Conservation (phyloP, 2,113 vertebrate genomes). For the Butorides virescens region DNA sequence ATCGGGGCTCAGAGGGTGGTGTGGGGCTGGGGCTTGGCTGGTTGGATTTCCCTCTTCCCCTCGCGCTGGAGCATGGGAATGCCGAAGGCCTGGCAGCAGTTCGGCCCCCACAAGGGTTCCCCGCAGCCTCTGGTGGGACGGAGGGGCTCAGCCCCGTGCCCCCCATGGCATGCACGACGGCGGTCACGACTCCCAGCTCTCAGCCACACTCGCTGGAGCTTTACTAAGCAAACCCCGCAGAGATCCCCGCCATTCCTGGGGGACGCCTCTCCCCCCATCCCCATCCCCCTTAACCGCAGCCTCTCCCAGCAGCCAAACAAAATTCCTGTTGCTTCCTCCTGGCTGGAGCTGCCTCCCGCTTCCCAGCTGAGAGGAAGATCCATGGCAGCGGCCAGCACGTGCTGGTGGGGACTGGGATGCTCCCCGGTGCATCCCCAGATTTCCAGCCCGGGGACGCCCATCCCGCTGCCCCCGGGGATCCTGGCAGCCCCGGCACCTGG, state of each 20-base stretch:
- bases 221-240: neutral
- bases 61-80: fast-evolving
- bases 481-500: neutral
- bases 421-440: neutral
- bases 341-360: neutral
- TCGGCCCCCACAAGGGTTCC: neutral
- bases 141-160: neutral
- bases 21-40: neutral
- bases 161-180: fast-evolving
- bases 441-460: neutral
- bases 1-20: fast-evolving
- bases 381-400: neutral
- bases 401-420: neutral
- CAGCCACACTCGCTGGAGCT: neutral
- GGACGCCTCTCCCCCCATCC: fast-evolving
- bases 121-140: neutral
- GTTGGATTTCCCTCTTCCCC: neutral
- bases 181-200: neutral
- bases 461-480: neutral
- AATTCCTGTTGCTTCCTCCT: constrained; percentile 2
- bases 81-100: fast-evolving
- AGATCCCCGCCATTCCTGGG: neutral
- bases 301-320: neutral
- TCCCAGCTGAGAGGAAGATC: neutral
- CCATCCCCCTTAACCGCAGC: neutral